Conservation (phyloP, 2,888 invertebrate species). For the Bombylius discolor region DNA sequence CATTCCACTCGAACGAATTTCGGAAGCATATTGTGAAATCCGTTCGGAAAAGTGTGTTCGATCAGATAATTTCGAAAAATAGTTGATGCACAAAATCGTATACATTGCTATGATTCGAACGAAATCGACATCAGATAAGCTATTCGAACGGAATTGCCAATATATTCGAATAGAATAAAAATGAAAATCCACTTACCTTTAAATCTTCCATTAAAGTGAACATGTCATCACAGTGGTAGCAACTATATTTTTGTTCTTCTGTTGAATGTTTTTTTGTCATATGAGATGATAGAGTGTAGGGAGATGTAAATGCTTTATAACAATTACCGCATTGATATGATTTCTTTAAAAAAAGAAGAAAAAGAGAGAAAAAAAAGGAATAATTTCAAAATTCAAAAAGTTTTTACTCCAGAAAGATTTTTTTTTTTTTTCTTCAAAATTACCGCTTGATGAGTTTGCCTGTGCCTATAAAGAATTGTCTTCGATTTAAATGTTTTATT, state of each 20-base stretch:
- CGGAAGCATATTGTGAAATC: no score
- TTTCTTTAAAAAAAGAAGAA: slow-evolving; percentile 5
- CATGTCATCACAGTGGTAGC: slow-evolving; percentile 44
- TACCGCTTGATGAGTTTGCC: slow-evolving; percentile 47
- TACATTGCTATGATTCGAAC: no score
- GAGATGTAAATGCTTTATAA: slow-evolving; percentile 31
- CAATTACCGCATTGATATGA: slow-evolving; percentile 37
- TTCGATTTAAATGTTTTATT: slow-evolving; percentile 46
- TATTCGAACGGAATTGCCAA: no score
- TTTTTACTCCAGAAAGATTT: neutral
- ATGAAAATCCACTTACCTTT: slow-evolving; percentile 25
- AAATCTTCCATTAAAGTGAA: slow-evolving; percentile 46
- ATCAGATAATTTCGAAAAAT: no score
- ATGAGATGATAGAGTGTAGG: slow-evolving; percentile 29
- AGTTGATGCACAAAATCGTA: no score
- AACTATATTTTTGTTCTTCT: slow-evolving; percentile 34
- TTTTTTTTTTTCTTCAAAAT: neutral
- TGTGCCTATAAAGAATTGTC: slow-evolving; percentile 46
- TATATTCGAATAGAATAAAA: no score
- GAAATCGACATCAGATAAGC: no score
- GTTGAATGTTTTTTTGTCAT: slow-evolving; percentile 32
- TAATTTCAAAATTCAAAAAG: neutral
- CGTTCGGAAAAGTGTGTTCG: no score
- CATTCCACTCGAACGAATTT: no score
- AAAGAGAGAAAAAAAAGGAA: neutral